Evolutionary conservation across 2,797 vertebrate genomes (phyloP).

Genomic region (Phrynocephalus forsythii): DNA sequence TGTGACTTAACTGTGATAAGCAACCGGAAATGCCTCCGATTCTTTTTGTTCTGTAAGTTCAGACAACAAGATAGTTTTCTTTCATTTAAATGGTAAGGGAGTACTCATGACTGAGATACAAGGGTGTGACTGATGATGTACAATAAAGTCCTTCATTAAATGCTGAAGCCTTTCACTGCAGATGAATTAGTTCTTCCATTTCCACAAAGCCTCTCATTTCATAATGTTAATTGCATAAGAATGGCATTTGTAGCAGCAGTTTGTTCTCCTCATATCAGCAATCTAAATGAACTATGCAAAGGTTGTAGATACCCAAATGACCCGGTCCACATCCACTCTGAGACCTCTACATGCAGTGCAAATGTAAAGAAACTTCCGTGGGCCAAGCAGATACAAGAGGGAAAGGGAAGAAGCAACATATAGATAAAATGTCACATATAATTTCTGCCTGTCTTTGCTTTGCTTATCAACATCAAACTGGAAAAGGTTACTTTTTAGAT

Average conservation of each 20-base stretch:
- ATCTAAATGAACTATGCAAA: not conserved
- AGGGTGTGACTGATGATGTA: not conserved
- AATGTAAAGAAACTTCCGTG: not conserved
- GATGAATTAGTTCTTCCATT: constrained; percentile 3
- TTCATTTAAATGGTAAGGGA: not conserved
- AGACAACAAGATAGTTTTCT: not conserved
- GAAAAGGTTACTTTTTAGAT: not conserved
- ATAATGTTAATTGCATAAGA: constrained; percentile 39
- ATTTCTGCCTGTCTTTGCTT: not conserved
- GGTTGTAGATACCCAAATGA: not conserved
- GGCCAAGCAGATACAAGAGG: not conserved
- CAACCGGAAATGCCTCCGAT: not conserved
- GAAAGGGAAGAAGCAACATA: not conserved
- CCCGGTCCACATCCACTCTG: not conserved
- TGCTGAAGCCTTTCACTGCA: not conserved
- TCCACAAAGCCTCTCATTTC: constrained; percentile 12
- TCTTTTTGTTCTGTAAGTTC: not conserved
- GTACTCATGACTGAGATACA: not conserved
- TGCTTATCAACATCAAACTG: not conserved
- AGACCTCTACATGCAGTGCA: not conserved
- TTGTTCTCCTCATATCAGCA: constrained; percentile 5
- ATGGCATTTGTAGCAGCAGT: not conserved
- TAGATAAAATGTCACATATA: not conserved
- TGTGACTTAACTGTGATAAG: not conserved
- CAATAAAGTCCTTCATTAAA: not conserved